Evolutionary conservation across 2,113 vertebrate species (phyloP), one percentile per base, ranked within the genome.

Genomic region (Dipodomys spectabilis): DNA sequence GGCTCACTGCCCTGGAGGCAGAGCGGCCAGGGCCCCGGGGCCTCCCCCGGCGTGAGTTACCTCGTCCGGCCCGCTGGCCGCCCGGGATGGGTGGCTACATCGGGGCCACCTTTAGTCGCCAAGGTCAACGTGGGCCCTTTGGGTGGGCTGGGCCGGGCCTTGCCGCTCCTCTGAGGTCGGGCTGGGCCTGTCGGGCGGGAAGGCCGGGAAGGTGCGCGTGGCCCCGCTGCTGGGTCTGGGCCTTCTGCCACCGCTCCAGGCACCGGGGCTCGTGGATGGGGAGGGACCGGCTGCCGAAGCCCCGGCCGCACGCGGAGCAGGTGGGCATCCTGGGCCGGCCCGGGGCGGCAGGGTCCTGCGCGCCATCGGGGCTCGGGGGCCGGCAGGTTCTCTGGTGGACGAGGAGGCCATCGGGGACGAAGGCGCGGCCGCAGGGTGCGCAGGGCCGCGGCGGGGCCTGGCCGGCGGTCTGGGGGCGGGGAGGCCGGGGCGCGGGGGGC

Each of bases 381-480:
- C 92, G 97, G 67, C 98, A 98, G 84, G 90, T 96, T 49, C 84
- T 97, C 91, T 98, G 96, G 0, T 98, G 98, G 23, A 97, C 96
- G 25, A 91, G 60, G 32, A 98, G 98, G 7, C 16, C 79, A 12
- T 98, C 97, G 32, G 98, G 98, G 92, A 97, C 91, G 88, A 98
- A 98, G 0, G 97, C 98, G 81, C 28, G 82, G 19, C 98, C 97
- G 35, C 98, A 98, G 67, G 73, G 86, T n/a, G 87, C 82, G 86
- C 98, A 98, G 23, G 97, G 97, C 44, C 97, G 27, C 5, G 98
- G 94, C 82, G 98, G 98, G 64, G 95, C 95, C 96, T 98, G 97
- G 69, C 96, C 93, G 35, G 35, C 35, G 35, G 35, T 4, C 35
- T 39, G 35, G 35, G 35, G 35, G 35, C 35, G 35, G 35, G 4